These are phyloP conservation scores for Gobiocypris rarus DNA, from an alignment of 2,113 vertebrate genomes.

Conservation along the genomic window DNA sequence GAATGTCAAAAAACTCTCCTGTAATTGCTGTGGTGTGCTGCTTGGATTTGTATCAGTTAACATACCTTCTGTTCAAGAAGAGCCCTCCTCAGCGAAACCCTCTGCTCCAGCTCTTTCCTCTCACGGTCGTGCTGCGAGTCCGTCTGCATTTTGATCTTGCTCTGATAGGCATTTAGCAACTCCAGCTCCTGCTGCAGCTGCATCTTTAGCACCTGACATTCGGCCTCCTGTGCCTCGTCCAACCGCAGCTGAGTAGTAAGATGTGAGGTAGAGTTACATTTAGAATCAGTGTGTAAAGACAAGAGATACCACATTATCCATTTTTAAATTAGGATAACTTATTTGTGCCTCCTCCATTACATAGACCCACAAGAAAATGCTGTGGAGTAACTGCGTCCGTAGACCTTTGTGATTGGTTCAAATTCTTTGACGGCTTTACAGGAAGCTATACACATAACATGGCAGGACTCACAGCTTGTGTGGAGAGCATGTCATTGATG, in stretches of 20 bases:
- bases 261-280: not conserved
- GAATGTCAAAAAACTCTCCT: not conserved
- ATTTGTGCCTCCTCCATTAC: not conserved
- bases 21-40: not conserved
- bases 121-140: conserved; percentile 79
- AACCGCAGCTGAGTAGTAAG: conserved; percentile 67
- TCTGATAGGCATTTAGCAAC: conserved; percentile 79
- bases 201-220: conserved; percentile 77
- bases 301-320: not conserved
- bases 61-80: conserved; percentile 77
- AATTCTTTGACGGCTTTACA: not conserved
- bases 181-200: conserved; percentile 81
- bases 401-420: not conserved
- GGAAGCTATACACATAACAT: not conserved
- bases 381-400: not conserved
- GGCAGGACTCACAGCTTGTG: conserved; percentile 89
- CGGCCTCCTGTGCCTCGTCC: conserved; percentile 77
- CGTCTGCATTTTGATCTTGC: conserved; percentile 81
- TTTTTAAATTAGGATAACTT: not conserved
- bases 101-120: conserved; percentile 76
- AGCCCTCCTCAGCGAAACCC: conserved; percentile 76
- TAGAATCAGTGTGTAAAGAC: not conserved
- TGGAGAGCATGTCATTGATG: conserved; percentile 99
- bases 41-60: not conserved
- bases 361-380: not conserved